These are phyloP conservation scores for Cantharis flavilabris DNA, from an alignment of 2,888 invertebrate species.

Conservation along the genomic window DNA sequence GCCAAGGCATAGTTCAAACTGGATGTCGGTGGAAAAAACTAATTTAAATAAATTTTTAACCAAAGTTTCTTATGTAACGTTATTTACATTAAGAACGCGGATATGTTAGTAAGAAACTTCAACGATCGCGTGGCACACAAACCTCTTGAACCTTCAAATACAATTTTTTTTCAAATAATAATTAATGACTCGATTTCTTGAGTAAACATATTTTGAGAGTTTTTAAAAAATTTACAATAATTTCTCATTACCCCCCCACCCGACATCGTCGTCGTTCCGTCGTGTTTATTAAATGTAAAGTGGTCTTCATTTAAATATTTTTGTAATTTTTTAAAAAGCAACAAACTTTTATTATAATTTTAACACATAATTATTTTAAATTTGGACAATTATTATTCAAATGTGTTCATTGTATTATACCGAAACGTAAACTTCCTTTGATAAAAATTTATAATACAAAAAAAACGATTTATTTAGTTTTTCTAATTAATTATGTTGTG, in stretches of 20 bases:
- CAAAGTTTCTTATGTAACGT: background rate
- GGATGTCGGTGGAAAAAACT: background rate
- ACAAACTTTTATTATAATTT: background rate
- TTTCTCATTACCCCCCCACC: background rate
- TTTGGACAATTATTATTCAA: background rate
- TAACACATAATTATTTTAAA: background rate
- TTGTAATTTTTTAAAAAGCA: background rate
- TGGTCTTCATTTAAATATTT: background rate
- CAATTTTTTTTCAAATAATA: background rate
- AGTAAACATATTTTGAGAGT: background rate
- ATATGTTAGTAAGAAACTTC: background rate
- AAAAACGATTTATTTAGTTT: background rate
- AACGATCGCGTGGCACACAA: background rate
- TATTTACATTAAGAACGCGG: constrained; percentile 1
- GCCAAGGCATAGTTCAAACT: background rate
- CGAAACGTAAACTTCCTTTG: background rate
- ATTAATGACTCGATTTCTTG: background rate
- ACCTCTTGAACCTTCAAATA: constrained; percentile 2
- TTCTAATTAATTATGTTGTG: background rate
- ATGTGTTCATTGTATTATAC: background rate
- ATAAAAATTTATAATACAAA: background rate
- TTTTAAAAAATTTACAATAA: background rate
- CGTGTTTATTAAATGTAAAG: background rate
- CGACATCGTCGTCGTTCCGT: too few species aligned
- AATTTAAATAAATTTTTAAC: constrained; percentile 1